Conservation (phyloP, 2,113 vertebrate genomes). For the Hypomesus transpacificus region DNA sequence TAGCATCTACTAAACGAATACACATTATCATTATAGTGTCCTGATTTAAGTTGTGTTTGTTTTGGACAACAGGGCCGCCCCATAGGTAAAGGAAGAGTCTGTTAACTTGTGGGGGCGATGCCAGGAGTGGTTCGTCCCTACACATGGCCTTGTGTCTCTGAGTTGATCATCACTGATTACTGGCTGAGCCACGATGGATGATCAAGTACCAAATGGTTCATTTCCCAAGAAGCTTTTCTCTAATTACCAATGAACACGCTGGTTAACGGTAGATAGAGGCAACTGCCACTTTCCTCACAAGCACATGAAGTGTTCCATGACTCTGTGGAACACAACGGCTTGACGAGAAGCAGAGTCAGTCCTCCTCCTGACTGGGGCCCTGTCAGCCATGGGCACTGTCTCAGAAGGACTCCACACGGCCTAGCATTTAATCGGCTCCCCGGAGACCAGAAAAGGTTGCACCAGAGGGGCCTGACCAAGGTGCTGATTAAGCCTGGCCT, state of each 20-base stretch:
- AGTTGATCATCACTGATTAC: neutral
- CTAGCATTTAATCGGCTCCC: conserved; percentile 1
- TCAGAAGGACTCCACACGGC: conserved; percentile 3
- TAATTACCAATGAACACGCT: conserved; percentile 39
- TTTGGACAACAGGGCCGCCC: too few relatives aligned
- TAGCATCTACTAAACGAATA: too few relatives aligned
- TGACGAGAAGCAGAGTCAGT: neutral
- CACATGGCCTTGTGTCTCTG: too few relatives aligned
- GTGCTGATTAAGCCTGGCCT: conserved; percentile 6
- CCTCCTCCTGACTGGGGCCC: neutral
- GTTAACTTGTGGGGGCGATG: too few relatives aligned
- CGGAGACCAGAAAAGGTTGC: neutral
- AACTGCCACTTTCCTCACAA: too few relatives aligned
- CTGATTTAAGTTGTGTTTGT: too few relatives aligned
- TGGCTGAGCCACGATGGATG: conserved; percentile 30
- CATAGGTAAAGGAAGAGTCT: too few relatives aligned
- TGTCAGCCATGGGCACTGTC: neutral
- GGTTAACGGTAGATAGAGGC: neutral
- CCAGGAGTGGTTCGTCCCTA: too few relatives aligned
- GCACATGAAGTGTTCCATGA: too few relatives aligned
- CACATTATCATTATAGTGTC: too few relatives aligned
- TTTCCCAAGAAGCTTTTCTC: conserved; percentile 40
- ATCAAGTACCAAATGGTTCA: conserved; percentile 21
- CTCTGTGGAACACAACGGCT: neutral
- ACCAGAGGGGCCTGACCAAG: neutral